Evolutionary conservation across 2,113 vertebrate species (phyloP), one percentile per base, ranked within the genome.

Genomic region (Oncorhynchus clarkii): DNA sequence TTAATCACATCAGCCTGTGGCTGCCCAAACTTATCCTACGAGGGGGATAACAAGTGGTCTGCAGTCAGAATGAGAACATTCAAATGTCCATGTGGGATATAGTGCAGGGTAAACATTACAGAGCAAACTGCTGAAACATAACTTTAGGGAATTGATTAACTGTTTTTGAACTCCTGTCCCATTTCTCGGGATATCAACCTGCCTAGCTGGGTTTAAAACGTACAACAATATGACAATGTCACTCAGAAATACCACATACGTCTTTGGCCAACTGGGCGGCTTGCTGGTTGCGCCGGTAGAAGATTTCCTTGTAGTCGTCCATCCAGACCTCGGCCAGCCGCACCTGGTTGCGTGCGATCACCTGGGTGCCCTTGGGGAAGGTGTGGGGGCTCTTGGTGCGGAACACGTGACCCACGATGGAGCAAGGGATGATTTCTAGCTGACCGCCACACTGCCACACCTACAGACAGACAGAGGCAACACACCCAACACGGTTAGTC

Each of bases 251-350:
- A 86, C 78, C 72, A 91, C 92, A 78, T 94, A 99, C 98, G 84
- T 97, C 95, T 92, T 92, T 95, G 76, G 96, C 94, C 73, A 99
- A 96, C 92, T 96, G 96, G 24, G 93, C 92, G 57, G 98, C 97
- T 81, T 99, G 96, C 86, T 94, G 94, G 89, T 99, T 98, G 84
- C 98, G 95, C 27, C 97, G 94, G 90, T 99, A 99, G 93, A 97
- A 99, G 89, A 99, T 96, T 89, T 98, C 95, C 89, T 97, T 99
- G 87, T 96, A 99, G 66, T 96, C 95, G 81, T 98, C 98, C 98
- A 99, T 99, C 98, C 98, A 99, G 78, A 99, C 98, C 90, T 99
- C 98, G 6, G 98, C 98, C 90, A 99, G 95, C 34, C 98, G 96
- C 24, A 99, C 98, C 90, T 98, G 96, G 90, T 99, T 99, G 51